Conservation (phyloP, 2,797 vertebrate genomes). For the Basileuterus tristriatus region DNA sequence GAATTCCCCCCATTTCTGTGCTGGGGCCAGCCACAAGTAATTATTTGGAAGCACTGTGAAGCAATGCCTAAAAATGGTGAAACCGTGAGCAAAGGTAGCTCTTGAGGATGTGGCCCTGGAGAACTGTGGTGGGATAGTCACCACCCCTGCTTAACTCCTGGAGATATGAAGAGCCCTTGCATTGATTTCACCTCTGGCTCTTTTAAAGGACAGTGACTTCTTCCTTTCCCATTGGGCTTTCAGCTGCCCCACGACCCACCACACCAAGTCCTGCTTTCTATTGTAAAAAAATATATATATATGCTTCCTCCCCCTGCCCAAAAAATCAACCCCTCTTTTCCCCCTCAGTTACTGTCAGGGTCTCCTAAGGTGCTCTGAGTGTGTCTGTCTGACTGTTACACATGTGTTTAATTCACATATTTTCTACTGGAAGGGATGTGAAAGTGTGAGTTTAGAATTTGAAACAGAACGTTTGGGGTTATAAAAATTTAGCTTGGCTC, state of each 20-base stretch:
- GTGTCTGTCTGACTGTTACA: constrained; percentile 56
- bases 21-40: not conserved
- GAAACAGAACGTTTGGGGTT: constrained; percentile 74
- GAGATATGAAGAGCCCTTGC: not conserved
- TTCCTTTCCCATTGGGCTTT: not conserved
- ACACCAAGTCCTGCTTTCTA: not conserved
- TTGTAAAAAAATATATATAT: not conserved
- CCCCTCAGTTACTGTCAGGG: not conserved
- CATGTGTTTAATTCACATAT: constrained; percentile 73
- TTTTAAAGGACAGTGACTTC: not conserved
- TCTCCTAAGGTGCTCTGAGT: constrained; percentile 44
- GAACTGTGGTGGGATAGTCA: not conserved
- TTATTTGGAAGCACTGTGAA: not conserved
- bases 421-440: constrained; percentile 68
- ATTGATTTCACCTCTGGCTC: not conserved
- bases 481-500: constrained; percentile 82
- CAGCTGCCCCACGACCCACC: not conserved
- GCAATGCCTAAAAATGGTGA: not conserved
- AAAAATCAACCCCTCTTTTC: not conserved
- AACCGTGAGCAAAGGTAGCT: not conserved
- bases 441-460: constrained; percentile 63
- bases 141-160: not conserved
- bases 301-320: not conserved
- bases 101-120: not conserved
- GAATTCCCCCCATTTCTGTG: not conserved